Conservation (phyloP, 2,888 invertebrate genomes). For the Archaeoteleia sp. region DNA sequence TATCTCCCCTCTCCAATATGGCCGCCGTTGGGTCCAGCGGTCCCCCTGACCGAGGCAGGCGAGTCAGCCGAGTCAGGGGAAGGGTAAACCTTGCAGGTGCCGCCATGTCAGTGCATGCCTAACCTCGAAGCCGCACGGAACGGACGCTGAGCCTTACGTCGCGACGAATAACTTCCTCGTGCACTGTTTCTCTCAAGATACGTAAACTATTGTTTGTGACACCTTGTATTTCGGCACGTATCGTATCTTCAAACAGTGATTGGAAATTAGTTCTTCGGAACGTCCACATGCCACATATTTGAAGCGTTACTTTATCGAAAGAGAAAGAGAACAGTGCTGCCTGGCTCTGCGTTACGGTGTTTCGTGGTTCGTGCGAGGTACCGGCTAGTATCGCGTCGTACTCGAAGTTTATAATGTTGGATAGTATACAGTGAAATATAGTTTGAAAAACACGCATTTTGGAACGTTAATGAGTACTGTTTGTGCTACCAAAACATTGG, state of each 20-base stretch:
- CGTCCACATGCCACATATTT: slow-evolving; percentile 4
- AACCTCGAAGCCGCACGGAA: slow-evolving; percentile 73
- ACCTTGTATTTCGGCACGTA: slow-evolving; percentile 14
- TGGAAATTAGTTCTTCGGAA: slow-evolving; percentile 1
- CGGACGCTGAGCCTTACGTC: slow-evolving; percentile 66
- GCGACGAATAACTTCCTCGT: slow-evolving; percentile 57
- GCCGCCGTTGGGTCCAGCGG: slow-evolving; percentile 70
- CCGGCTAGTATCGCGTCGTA: slow-evolving; percentile 50
- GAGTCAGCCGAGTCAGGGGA: slow-evolving; percentile 64
- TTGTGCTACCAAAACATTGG: too few species aligned
- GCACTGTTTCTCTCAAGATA: slow-evolving; percentile 38
- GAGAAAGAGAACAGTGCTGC: slow-evolving; percentile 29
- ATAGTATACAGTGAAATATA: slow-evolving; percentile 20
- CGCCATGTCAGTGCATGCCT: slow-evolving; percentile 75
- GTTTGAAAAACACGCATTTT: too few species aligned
- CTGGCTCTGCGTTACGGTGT: slow-evolving; percentile 47
- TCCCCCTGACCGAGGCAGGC: slow-evolving; percentile 63
- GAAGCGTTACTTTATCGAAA: slow-evolving; percentile 10
- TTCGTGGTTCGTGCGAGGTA: slow-evolving; percentile 49
- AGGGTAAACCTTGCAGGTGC: slow-evolving; percentile 73
- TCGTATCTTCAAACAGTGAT: slow-evolving; percentile 9
- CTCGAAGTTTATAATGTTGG: slow-evolving; percentile 33
- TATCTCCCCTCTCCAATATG: slow-evolving; percentile 72
- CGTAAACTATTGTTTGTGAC: slow-evolving; percentile 12
- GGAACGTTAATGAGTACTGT: too few species aligned